These are phyloP conservation scores for Circaetus cinerascens DNA, from an alignment of 2,113 vertebrate genomes.

Conservation along the genomic window DNA sequence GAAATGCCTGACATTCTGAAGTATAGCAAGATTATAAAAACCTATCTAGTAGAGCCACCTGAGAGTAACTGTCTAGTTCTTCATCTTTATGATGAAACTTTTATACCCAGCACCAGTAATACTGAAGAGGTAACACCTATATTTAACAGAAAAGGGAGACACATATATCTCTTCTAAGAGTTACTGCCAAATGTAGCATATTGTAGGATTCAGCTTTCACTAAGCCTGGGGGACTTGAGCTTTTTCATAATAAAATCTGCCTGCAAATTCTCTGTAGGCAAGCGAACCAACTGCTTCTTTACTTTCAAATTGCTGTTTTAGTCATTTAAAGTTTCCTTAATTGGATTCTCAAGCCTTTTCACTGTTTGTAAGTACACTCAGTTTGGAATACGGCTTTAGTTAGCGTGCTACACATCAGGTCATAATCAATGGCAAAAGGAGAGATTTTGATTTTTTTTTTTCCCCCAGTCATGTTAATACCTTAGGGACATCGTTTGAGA, in stretches of 20 bases:
- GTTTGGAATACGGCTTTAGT: neutral
- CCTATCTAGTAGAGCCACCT: neutral
- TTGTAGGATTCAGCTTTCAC: neutral
- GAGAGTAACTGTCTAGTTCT: neutral
- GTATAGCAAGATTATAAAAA: neutral
- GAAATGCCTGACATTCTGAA: neutral
- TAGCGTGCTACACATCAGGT: neutral
- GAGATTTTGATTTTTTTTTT: neutral
- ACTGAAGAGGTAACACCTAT: neutral
- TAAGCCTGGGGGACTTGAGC: neutral
- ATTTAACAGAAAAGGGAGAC: neutral
- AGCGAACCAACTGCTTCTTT: neutral
- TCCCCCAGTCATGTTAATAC: neutral
- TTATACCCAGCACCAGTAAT: neutral
- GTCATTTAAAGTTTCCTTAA: slow-evolving; percentile 10
- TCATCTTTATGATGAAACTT: neutral
- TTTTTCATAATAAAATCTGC: slow-evolving; percentile 1
- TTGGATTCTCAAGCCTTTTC: neutral
- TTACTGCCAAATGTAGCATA: neutral
- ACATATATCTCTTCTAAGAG: neutral
- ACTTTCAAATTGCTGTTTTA: neutral
- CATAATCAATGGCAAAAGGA: neutral
- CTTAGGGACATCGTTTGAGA: neutral
- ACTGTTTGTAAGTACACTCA: neutral
- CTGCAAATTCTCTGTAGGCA: neutral